Conservation (phyloP, 2,113 vertebrate genomes). For the Tiliqua scincoides region DNA sequence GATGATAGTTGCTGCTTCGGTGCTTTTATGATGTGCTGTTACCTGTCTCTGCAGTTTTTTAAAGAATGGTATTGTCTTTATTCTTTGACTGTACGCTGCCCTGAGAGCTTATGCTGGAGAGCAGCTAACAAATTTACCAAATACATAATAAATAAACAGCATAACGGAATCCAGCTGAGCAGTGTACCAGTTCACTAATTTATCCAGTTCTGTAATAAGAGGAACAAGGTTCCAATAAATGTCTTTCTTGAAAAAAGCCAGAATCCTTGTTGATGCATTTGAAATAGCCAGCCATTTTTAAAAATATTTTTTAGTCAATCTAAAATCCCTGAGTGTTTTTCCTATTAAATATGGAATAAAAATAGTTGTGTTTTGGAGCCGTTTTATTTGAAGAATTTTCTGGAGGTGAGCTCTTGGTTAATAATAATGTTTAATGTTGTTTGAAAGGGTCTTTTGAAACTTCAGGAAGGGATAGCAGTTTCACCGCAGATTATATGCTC, state of each 20-base stretch:
- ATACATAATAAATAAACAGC: not conserved
- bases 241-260: not conserved
- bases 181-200: not conserved
- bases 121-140: too few species aligned
- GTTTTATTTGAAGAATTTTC: constrained; percentile 63
- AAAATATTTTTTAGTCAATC: constrained; percentile 44
- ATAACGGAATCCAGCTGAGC: not conserved
- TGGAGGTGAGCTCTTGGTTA: constrained; percentile 45
- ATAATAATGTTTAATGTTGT: constrained; percentile 17
- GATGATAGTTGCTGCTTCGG: too few species aligned
- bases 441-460: constrained; percentile 55
- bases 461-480: constrained; percentile 54
- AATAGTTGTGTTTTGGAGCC: constrained; percentile 67
- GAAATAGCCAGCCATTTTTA: constrained; percentile 43
- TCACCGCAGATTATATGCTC: constrained; percentile 41
- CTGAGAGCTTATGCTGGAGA: too few species aligned
- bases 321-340: constrained; percentile 61
- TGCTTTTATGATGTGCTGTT: too few species aligned
- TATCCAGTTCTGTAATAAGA: constrained; percentile 1
- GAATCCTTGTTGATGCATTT: not conserved
- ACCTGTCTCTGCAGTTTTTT: too few species aligned
- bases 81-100: too few species aligned
- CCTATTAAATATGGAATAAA: constrained; percentile 69
- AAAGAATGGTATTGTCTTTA: too few species aligned
- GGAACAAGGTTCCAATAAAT: constrained; percentile 1